These are phyloP conservation scores for Diabrotica virgifera DNA, from an alignment of 1,140 invertebrate genomes.

Conservation along the genomic window DNA sequence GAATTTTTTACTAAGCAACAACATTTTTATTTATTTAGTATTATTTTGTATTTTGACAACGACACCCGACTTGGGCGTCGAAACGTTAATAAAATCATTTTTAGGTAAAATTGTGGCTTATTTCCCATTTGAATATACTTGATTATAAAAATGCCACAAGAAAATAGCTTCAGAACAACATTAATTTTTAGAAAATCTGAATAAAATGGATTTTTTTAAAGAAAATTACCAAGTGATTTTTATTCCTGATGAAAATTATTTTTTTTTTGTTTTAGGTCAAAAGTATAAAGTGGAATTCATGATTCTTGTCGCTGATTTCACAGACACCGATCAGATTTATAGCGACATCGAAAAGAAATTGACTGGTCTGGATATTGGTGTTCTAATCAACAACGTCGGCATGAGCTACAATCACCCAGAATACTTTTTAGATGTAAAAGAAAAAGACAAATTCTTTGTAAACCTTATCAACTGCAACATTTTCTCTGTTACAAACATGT, in stretches of 20 bases:
- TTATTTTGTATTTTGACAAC: no score
- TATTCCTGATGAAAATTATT: not conserved
- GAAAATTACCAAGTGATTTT: no score
- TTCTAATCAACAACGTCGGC: conserved; percentile 95
- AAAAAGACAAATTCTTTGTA: conserved; percentile 55
- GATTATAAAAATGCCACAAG: no score
- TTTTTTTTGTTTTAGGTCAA: conserved; percentile 55
- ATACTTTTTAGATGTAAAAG: conserved; percentile 70
- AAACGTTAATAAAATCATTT: no score
- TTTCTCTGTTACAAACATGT: conserved; percentile 77
- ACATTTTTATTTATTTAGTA: no score
- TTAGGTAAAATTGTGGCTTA: no score
- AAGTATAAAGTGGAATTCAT: conserved; percentile 76
- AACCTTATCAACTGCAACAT: conserved; percentile 72
- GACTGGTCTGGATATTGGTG: conserved; percentile 79
- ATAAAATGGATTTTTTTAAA: no score
- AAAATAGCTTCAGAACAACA: no score
- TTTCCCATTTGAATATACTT: no score
- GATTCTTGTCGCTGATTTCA: conserved; percentile 83
- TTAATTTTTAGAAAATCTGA: no score
- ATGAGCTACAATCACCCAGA: conserved; percentile 87
- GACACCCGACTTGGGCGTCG: no score
- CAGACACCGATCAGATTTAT: conserved; percentile 66
- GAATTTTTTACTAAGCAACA: no score
- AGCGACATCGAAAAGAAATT: conserved; percentile 72